Evolutionary conservation across 2,113 vertebrate genomes (phyloP).

Genomic region (Phyllostomus hastatus): DNA sequence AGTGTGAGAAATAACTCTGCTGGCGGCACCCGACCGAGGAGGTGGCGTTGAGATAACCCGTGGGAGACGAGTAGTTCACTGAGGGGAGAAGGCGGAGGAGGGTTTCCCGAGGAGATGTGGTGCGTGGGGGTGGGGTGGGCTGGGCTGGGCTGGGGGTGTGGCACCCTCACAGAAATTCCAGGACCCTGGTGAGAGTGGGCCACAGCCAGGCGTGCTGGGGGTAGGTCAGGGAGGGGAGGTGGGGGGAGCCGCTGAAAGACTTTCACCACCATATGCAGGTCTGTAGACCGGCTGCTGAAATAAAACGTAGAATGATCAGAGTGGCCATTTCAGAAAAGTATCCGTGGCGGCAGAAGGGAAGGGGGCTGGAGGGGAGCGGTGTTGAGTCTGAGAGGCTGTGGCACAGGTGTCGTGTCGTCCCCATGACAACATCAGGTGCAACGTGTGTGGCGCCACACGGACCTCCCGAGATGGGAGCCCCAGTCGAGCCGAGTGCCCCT

Average conservation of each 20-base stretch:
- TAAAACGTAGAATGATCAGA: not conserved
- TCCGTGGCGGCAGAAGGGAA: not conserved
- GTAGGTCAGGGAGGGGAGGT: rapidly evolving
- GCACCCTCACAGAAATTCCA: not conserved
- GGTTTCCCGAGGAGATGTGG: not conserved
- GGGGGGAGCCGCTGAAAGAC: not conserved
- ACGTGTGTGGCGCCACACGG: rapidly evolving
- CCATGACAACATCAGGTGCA: not conserved
- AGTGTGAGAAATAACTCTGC: not conserved
- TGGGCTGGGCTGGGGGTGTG: rapidly evolving
- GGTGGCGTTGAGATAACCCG: not conserved
- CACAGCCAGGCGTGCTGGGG: rapidly evolving
- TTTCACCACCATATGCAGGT: rapidly evolving
- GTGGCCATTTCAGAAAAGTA: not conserved
- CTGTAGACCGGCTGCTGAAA: rapidly evolving
- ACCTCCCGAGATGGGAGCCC: not conserved
- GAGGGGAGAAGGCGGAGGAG: not conserved
- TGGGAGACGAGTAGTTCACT: not conserved
- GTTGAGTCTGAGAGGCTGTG: too few species aligned
- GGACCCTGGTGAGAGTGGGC: too few species aligned
- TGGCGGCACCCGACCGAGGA: not conserved
- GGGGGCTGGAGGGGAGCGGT: rapidly evolving
- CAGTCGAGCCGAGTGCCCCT: too few species aligned
- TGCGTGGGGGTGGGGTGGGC: rapidly evolving
- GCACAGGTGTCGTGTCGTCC: not conserved